phyloP scores from a whole-genome alignment of 2,888 invertebrate genomes.

The Glyphotaelius pellucidus region DNA sequence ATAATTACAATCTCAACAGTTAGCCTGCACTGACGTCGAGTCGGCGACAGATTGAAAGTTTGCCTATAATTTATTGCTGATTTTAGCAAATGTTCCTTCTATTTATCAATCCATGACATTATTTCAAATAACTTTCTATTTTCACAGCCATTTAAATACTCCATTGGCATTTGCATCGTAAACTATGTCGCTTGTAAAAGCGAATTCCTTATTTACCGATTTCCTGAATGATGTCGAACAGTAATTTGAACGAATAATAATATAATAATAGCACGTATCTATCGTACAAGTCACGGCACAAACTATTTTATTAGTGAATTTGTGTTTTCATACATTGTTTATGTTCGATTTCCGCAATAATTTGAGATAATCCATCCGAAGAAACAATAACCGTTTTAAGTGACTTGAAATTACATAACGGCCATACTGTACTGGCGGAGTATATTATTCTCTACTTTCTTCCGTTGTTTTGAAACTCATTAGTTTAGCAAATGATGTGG shows the following conservation, averaged over 20 bases:
- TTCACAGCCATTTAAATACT: constrained; percentile 50
- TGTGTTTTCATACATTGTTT: not conserved
- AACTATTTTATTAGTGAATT: not conserved
- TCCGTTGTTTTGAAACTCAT: constrained; percentile 44
- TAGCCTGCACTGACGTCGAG: not conserved
- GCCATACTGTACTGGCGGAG: not conserved
- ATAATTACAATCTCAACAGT: constrained; percentile 2
- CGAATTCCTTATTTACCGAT: constrained; percentile 27
- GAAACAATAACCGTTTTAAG: not conserved
- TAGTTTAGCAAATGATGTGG: constrained; percentile 36
- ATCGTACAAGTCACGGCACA: not conserved
- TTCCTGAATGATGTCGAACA: not conserved
- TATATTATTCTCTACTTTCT: constrained; percentile 40
- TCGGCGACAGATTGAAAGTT: not conserved
- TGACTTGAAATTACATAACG: not conserved
- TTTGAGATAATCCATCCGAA: constrained; percentile 4
- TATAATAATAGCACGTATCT: not conserved
- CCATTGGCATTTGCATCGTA: constrained; percentile 44
- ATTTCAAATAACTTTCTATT: constrained; percentile 52
- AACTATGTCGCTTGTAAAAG: constrained; percentile 23
- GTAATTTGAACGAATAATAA: not conserved
- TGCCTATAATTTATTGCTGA: constrained; percentile 9
- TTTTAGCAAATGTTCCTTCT: constrained; percentile 36
- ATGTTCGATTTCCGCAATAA: not conserved
- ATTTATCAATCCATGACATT: constrained; percentile 52